Conservation (phyloP, 2,113 vertebrate genomes). For the Notarius quadriscutis region DNA sequence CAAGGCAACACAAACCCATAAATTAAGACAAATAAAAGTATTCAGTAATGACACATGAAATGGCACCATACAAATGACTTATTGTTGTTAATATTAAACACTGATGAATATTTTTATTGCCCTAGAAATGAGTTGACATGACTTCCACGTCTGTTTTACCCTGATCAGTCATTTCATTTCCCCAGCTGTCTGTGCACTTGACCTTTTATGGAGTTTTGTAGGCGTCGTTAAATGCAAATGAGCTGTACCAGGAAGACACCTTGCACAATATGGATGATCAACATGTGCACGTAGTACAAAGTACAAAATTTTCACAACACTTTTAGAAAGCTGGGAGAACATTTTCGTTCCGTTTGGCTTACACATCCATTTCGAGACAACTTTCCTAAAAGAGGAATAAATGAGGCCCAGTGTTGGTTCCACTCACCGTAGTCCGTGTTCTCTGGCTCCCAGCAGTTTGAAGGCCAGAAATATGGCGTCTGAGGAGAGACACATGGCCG, state of each 20-base stretch:
- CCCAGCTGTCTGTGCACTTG: background rate
- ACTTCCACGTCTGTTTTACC: too few species aligned
- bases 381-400: background rate
- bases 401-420: background rate
- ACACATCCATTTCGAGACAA: background rate
- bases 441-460: slow-evolving; percentile 98
- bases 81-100: background rate
- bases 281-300: too few species aligned
- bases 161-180: too few species aligned
- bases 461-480: slow-evolving; percentile 99
- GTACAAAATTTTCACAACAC: too few species aligned
- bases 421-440: slow-evolving; percentile 96
- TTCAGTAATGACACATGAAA: too few species aligned
- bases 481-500: slow-evolving; percentile 62
- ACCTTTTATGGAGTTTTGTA: background rate
- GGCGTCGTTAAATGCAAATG: background rate
- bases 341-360: background rate
- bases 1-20: too few species aligned
- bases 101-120: background rate
- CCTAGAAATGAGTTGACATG: too few species aligned
- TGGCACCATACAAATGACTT: background rate
- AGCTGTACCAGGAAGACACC: background rate
- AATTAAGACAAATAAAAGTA: too few species aligned
- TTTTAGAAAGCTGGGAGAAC: too few species aligned
- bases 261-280: too few species aligned